A percentile compares a stretch with the other conserved stretches of the same genome.
These are phyloP conservation scores for Poecile montanus DNA, from an alignment of 2,797 vertebrate genomes.

Conservation along the genomic window DNA sequence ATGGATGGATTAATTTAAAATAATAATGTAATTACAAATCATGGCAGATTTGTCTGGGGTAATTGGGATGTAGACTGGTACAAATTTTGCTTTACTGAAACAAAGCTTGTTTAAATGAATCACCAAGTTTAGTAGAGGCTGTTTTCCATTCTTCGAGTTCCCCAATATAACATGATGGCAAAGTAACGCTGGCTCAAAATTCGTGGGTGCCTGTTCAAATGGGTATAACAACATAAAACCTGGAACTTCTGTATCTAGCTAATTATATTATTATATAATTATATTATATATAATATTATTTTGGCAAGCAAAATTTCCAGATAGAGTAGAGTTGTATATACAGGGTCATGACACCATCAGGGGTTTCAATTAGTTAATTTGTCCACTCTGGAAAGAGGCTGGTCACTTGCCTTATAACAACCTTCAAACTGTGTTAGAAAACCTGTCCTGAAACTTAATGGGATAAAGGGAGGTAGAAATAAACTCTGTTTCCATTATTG, in stretches of 20 bases:
- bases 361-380: not conserved
- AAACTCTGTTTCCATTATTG: not conserved
- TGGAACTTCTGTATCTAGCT: not conserved
- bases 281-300: not conserved
- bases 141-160: constrained; percentile 12
- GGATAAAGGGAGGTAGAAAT: not conserved
- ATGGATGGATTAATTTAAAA: constrained; percentile 77
- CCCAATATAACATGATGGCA: not conserved
- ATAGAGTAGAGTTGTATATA: not conserved
- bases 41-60: constrained; percentile 73
- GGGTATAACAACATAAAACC: not conserved
- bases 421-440: not conserved
- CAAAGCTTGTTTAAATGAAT: constrained; percentile 29
- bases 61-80: constrained; percentile 72
- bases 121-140: not conserved
- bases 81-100: constrained; percentile 64
- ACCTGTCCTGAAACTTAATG: not conserved
- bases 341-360: not conserved
- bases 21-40: constrained; percentile 77
- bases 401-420: not conserved
- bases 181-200: not conserved
- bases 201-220: not conserved
- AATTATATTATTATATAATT: not conserved
- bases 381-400: not conserved
- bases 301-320: not conserved